Evolutionary conservation across 2,797 vertebrate genomes (phyloP), one percentile per base, ranked within the genome.

Genomic region (Semotilus atromaculatus): DNA sequence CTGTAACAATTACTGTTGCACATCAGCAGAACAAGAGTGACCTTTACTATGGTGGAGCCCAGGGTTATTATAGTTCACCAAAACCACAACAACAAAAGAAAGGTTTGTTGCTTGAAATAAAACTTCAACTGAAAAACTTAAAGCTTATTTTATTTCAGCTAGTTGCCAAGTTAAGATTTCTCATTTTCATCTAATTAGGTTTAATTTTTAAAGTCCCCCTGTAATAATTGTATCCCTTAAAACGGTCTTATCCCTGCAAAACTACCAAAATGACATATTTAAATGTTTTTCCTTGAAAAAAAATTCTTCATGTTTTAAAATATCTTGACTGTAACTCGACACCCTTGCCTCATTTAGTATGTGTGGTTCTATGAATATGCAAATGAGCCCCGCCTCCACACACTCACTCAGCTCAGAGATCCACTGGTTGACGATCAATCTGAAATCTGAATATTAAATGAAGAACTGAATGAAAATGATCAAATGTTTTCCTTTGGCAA

Each of bases 351-450:
- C 45, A 48, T 48, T 48, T 5, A 48, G 45, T 18, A 48, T 48
- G 0, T 5, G 0, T 0, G 5, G 4, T 5, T 18, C 45, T 16
- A 48, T 48, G 3, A 48, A 48, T 48, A 48, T 48, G 45, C 45
- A 48, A 16, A 48, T 48, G 45, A 48, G 45, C 45, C 45, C 45
- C 45, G 14, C 45, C 45, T 48, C 45, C 45, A 48, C 43, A 13
- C 11, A 43, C 43, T 43, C 40, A 13, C 40, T 43, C 40, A 43
- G 10, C 40, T 43, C 43, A 45, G 43, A 45, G 43, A 45, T 45
- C 43, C 43, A 45, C 43, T 45, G 11, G 43, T 45, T 14, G 43
- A 45, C 13, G 43, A 45, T 43, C 43, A n/a, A n/a, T n/a, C n/a
- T n/a, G n/a, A 55, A 34, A 53, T 34, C 11, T 64, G 2, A 31